These are phyloP conservation scores for Tubulanus polymorphus DNA, from an alignment of 2,888 invertebrate genomes.

Conservation along the genomic window DNA sequence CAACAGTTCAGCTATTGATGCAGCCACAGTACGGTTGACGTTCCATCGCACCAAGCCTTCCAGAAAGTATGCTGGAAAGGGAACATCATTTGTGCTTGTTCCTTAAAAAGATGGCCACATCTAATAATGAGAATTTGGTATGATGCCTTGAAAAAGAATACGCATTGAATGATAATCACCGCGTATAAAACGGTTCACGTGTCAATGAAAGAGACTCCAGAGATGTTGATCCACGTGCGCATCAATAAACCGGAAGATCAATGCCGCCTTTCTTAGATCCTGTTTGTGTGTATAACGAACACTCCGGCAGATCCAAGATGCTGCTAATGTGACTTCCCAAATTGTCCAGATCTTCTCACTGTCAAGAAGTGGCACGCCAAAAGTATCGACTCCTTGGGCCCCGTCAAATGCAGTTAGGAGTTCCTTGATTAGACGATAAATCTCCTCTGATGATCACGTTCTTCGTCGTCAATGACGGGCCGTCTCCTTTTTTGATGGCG, in stretches of 20 bases:
- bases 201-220: constrained; percentile 29
- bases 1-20: no score
- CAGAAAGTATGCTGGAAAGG: constrained; percentile 23
- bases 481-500: constrained; percentile 15
- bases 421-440: constrained; percentile 12
- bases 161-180: no score
- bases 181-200: no score
- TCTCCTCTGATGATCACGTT: constrained; percentile 19
- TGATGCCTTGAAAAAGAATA: neutral
- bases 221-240: constrained; percentile 28
- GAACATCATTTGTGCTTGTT: constrained; percentile 18
- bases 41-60: constrained; percentile 22
- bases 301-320: constrained; percentile 20
- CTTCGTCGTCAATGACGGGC: constrained; percentile 17
- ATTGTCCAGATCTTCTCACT: constrained; percentile 16
- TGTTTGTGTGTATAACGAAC: constrained; percentile 20
- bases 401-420: constrained; percentile 17
- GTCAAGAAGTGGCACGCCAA: constrained; percentile 22
- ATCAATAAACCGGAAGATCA: constrained; percentile 22
- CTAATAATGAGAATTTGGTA: neutral
- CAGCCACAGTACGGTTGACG: constrained; percentile 16
- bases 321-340: constrained; percentile 22
- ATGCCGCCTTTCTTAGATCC: constrained; percentile 23
- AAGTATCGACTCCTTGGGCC: constrained; percentile 15
- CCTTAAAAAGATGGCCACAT: constrained; percentile 16